phyloP scores from a whole-genome alignment of 2,113 vertebrate genomes.

The Rattus rattus region DNA sequence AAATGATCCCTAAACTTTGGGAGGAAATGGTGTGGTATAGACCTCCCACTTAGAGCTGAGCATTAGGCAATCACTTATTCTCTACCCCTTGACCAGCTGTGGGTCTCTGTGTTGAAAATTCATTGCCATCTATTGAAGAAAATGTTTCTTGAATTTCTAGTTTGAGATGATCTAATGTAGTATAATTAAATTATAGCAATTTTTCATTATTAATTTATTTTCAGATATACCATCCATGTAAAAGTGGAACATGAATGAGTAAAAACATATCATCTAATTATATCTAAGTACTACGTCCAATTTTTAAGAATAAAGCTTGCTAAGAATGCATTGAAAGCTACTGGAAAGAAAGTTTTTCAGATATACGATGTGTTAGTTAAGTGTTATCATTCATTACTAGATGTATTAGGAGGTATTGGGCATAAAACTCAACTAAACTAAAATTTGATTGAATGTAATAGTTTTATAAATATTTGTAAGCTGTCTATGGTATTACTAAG shows the following conservation, averaged over 20 bases:
- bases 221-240: not conserved
- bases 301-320: not conserved
- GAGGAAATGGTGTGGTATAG: not conserved
- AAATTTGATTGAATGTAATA: not conserved
- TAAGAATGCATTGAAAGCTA: not conserved
- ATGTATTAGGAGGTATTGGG: not conserved
- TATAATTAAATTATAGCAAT: not conserved
- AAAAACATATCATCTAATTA: not conserved
- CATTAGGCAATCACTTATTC: not conserved
- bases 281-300: not conserved
- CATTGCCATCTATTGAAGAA: not conserved
- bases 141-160: not conserved
- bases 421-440: not conserved
- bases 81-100: not conserved
- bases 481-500: not conserved
- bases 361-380: not conserved
- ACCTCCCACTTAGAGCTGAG: not conserved
- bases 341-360: not conserved
- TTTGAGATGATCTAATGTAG: not conserved
- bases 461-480: not conserved
- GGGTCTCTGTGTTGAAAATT: not conserved
- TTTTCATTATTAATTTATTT: not conserved
- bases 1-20: not conserved
- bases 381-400: not conserved
- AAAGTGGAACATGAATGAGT: not conserved